These are phyloP conservation scores for Chesias legatella DNA, from an alignment of 2,888 invertebrate species.

Conservation along the genomic window DNA sequence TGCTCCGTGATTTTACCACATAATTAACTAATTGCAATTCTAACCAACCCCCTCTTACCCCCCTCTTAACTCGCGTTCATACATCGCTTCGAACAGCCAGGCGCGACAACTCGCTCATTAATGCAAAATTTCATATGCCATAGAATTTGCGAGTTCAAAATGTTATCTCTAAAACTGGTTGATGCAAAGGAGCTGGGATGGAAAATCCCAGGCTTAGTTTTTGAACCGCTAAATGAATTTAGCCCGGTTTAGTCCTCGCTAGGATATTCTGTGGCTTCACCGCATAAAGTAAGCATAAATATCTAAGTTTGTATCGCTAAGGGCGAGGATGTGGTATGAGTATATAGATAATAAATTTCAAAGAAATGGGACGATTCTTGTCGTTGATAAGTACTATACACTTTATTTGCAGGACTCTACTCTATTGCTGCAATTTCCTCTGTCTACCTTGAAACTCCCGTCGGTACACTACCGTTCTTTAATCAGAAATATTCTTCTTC, in stretches of 20 bases:
- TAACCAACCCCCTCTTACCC: too few species aligned
- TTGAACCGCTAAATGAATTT: slow-evolving; percentile 62
- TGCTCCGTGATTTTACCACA: neutral
- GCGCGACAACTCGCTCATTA: slow-evolving; percentile 17
- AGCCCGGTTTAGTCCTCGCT: slow-evolving; percentile 46
- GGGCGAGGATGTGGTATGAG: slow-evolving; percentile 32
- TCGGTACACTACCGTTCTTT: too few species aligned
- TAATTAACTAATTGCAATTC: neutral
- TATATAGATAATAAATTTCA: too few species aligned
- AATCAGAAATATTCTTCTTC: too few species aligned
- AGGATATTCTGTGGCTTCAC: slow-evolving; percentile 51
- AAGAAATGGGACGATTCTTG: too few species aligned
- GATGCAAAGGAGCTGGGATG: slow-evolving; percentile 23
- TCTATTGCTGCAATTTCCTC: too few species aligned
- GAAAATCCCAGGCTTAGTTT: slow-evolving; percentile 43
- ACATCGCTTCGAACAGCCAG: neutral
- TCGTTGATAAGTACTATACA: too few species aligned
- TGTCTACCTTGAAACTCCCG: too few species aligned
- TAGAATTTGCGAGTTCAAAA: slow-evolving; percentile 21
- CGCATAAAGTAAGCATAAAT: slow-evolving; percentile 68
- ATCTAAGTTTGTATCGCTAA: slow-evolving; percentile 49
- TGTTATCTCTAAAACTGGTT: slow-evolving; percentile 27
- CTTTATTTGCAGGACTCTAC: too few species aligned
- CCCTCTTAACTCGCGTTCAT: neutral
- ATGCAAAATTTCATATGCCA: slow-evolving; percentile 26